Base-by-base conservation (phyloP, 1,140 invertebrate species). In the Capitella teleta region DNA sequence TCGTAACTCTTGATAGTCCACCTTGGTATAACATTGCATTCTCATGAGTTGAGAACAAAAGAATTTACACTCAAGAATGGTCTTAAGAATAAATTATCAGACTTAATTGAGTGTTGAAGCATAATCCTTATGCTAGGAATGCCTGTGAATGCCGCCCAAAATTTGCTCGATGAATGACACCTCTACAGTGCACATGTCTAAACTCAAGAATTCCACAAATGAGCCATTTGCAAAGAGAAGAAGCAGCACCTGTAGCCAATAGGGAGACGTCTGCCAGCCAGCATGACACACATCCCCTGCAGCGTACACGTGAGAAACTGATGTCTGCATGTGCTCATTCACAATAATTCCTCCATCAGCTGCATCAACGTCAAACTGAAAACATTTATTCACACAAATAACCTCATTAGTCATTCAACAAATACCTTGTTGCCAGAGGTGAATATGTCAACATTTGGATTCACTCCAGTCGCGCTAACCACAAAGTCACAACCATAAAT, bases 391-490 rank as follows among this genome's bases (percentile, higher is more conserved):
- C n/a, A 26, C 1, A 42, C 30, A 45, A 56, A 54, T 3, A 14
- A 45, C 23, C 1, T 14, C 28, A 23, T 12, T 25, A 25, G 23
- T 28, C 19, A 10, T 19, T 19, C 5, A 25, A 44, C 25, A 10
- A 10, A 32, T 26, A 44, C 21, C 21, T 44, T 4, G 28, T 44
- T 44, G 42, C 28, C 26, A 12, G 24, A 3, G 8, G 21, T 44
- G 25, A 44, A 44, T 3, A 44, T n/a, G 8, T 44, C 5, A 4
- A 25, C 63, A 58, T 76, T 75, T n/a, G 79, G 90, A 28, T 76
- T 68, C 2, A 98, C 93, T 16, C 95, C 95, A 36, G 90, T 98
- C 2, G 94, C 95, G 56, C 90, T 96, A 45, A 98, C 79, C 25
- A 98, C 75, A 63, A 98, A 82, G 76, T 98, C 91, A 77, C 88